Evolutionary conservation across 2,888 invertebrate species (phyloP), one percentile per base, ranked within the genome.

Genomic region (Meganola albula): DNA sequence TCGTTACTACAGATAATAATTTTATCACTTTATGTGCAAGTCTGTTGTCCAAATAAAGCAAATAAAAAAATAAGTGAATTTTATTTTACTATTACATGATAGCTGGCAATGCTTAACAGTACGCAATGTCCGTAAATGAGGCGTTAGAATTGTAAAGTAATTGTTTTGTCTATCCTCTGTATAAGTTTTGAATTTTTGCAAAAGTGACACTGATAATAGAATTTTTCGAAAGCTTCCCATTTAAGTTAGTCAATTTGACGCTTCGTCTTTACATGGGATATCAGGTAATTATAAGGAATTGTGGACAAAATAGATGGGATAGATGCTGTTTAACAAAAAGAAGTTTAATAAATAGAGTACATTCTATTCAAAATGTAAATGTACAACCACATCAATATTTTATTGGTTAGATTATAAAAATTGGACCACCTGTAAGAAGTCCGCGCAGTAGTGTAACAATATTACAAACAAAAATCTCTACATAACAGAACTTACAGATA

Each of bases 391-490:
- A 84, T 85, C 82, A 74, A 84, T 83, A 84, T 79, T 84, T 83
- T 82, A 84, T 83, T 85, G 83, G 84, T 85, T 84, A 84, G 80
- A 74, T 84, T 85, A 85, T 84, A 84, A 85, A 84, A 85, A 85
- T 83, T 85, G 84, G 84, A 82, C 84, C 84, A 70, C 76, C 67
- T 69, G 71, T 70, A 69, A 74, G 79, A 70, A 77, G 80, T 79
- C 82, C 83, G 70, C 64, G 66, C 71, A 72, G 77, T 76, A 80
- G 65, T 83, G 70, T 82, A 85, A 85, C 84, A 84, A 85, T 80
- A 80, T 83, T 84, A 83, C 84, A 85, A 85, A 85, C 82, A 83
- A 85, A 84, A 84, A 82, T 77, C 78, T 83, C 83, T 84, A 84
- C 84, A 85, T 83, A 85, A 85, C 84, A 85, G 76, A 84, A 85